Evolutionary conservation across 2,888 invertebrate species (phyloP).

Genomic region (Adelognathus sp.): DNA sequence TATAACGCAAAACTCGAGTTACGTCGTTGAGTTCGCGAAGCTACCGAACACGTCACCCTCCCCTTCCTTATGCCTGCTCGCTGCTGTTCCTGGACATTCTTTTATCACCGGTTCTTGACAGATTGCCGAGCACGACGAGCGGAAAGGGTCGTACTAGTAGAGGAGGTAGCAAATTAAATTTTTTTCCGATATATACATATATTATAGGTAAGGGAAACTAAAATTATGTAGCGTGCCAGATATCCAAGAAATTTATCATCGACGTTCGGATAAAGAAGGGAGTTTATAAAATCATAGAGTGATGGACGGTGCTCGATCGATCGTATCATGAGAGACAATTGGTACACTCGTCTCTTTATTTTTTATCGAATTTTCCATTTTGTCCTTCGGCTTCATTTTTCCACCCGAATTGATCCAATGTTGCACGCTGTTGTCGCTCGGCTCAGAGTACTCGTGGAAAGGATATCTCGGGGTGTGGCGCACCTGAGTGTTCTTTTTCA

Average conservation of each 20-base stretch:
- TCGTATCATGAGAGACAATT: background rate
- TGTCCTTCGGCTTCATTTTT: background rate
- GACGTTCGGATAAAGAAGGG: background rate
- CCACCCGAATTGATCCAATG: conserved; percentile 9
- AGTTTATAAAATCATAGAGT: background rate
- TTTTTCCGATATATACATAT: background rate
- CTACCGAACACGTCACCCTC: conserved; percentile 20
- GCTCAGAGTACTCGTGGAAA: background rate
- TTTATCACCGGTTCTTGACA: conserved; percentile 43
- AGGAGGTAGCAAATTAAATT: conserved; percentile 34
- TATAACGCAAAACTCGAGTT: conserved; percentile 31
- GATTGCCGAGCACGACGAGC: conserved; percentile 33
- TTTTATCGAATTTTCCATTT: conserved; percentile 30
- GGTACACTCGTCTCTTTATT: background rate
- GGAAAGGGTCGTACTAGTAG: background rate
- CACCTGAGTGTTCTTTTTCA: conserved; percentile 7
- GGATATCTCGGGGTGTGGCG: background rate
- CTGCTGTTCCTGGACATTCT: conserved; percentile 42
- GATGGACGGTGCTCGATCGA: background rate
- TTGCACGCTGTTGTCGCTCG: background rate
- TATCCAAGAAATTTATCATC: conserved; percentile 5
- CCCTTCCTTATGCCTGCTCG: too few species aligned
- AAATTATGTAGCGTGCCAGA: conserved; percentile 4
- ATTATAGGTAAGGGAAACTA: too few species aligned
- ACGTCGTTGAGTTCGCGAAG: conserved; percentile 16